Conservation (phyloP, 2,797 vertebrate genomes). For the Neoniphon sammara region DNA sequence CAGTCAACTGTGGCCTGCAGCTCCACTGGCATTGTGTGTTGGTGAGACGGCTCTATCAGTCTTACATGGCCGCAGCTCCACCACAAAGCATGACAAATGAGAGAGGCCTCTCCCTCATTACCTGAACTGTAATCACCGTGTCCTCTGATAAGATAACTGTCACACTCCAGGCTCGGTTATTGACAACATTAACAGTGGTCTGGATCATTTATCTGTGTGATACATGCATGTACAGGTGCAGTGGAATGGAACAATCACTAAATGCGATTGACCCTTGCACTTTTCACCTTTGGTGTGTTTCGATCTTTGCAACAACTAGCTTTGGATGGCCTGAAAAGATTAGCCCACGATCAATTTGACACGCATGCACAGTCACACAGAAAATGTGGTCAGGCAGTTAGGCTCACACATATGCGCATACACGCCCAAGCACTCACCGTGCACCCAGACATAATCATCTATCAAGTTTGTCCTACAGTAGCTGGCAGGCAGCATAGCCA, state of each 20-base stretch:
- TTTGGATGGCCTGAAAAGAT: slow-evolving; percentile 8
- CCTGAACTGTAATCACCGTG: slow-evolving; percentile 73
- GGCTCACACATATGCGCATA: background rate
- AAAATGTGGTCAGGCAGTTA: background rate
- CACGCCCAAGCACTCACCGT: slow-evolving; percentile 13
- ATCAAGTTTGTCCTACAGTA: slow-evolving; percentile 17
- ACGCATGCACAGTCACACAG: slow-evolving; percentile 5
- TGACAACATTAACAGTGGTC: slow-evolving; percentile 56
- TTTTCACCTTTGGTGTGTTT: slow-evolving; percentile 46
- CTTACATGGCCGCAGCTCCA: slow-evolving; percentile 48
- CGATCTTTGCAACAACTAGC: slow-evolving; percentile 5
- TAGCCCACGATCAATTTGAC: background rate
- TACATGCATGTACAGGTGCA: slow-evolving; percentile 26
- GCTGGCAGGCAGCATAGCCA: slow-evolving; percentile 17
- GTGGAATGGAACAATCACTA: slow-evolving; percentile 37
- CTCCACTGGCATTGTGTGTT: slow-evolving; percentile 43
- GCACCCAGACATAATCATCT: background rate
- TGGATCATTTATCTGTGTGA: slow-evolving; percentile 43
- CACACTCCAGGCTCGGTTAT: slow-evolving; percentile 55
- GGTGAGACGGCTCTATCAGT: slow-evolving; percentile 53
- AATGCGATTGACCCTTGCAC: slow-evolving; percentile 40
- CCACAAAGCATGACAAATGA: slow-evolving; percentile 74
- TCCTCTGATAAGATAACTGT: slow-evolving; percentile 69
- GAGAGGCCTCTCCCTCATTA: slow-evolving; percentile 67
- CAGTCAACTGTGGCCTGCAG: slow-evolving; percentile 58